Percentiles rank a stretch among this genome's conserved stretches.
Evolutionary conservation across 2,113 vertebrate genomes (phyloP).

Genomic region (Empidonax alnorum): DNA sequence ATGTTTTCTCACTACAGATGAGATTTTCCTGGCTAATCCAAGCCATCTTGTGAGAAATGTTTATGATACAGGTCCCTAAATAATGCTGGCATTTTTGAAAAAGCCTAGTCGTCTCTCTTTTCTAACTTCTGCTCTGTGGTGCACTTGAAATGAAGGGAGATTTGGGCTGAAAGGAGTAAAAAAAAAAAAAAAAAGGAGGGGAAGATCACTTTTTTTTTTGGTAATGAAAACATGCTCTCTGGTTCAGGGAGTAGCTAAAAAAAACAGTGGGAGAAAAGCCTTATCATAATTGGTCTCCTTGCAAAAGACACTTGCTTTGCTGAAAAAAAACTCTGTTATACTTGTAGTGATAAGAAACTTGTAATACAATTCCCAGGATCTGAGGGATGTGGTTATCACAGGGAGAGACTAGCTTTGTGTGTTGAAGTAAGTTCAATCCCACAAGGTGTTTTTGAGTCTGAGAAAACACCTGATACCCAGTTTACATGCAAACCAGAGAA

Average conservation of each 20-base stretch:
- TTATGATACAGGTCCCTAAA: neutral
- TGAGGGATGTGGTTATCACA: neutral
- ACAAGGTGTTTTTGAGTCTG: neutral
- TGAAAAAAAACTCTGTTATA: neutral
- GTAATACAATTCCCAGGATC: neutral
- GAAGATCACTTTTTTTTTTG: neutral
- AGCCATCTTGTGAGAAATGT: neutral
- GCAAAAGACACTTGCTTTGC: neutral
- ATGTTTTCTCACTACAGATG: neutral
- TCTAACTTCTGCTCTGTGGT: neutral
- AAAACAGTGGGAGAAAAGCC: neutral
- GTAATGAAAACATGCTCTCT: neutral
- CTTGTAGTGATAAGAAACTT: neutral
- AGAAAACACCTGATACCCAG: neutral
- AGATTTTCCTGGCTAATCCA: neutral
- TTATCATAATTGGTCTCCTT: neutral
- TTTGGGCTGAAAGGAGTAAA: neutral
- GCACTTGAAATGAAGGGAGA: neutral
- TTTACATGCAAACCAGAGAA: neutral
- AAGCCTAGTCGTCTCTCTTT: neutral
- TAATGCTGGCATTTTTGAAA: neutral
- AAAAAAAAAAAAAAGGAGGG: neutral
- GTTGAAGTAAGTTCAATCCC: neutral
- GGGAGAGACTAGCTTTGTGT: neutral
- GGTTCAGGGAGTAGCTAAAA: neutral